Evolutionary conservation across 2,113 vertebrate genomes (phyloP), one percentile per base, ranked within the genome.

Genomic region (Mormyrus iriodes): DNA sequence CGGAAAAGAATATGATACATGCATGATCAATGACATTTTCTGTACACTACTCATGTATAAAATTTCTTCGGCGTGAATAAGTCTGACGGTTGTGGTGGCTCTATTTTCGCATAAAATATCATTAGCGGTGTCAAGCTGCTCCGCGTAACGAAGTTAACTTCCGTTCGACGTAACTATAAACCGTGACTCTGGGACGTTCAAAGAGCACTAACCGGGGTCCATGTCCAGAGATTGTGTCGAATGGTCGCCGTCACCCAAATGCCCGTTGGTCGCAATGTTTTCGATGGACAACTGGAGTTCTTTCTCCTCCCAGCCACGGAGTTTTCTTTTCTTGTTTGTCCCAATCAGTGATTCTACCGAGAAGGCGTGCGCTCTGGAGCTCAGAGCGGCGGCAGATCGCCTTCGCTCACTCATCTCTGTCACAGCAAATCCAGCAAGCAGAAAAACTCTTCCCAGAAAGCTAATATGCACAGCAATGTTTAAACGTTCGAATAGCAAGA

Each of bases 271-370:
- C 93, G 95, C 97, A 94, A 99, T 96, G 94, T 95, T 97, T 94
- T 99, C 98, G 97, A 98, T 97, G 94, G 98, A 97, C 96, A 99
- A 93, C 95, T 98, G 97, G 95, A 99, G 95, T 91, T 97, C 97
- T 94, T 98, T 98, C 92, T 97, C 97, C 95, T 97, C 97, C 98
- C 98, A 99, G 95, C 97, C 97, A 90, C 97, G 96, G 91, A 99
- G 97, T 94, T 98, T 99, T 93, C 98, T 96, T 95, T 99, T 99
- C 96, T 99, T 98, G 97, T 97, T 97, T 52, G 97, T 97, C 95
- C 98, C 98, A 95, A 99, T 99, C 94, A 99, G 95, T 93, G 98
- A 97, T 97, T 99, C 98, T 89, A 99, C 98, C 69, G 98, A 99
- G 95, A 99, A 99, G 89, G 98, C 98, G 96, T 99, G 98, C 61